Evolutionary conservation across 2,888 invertebrate species (phyloP), one percentile per base, ranked within the genome.

Genomic region (Melinopterus prodromus): DNA sequence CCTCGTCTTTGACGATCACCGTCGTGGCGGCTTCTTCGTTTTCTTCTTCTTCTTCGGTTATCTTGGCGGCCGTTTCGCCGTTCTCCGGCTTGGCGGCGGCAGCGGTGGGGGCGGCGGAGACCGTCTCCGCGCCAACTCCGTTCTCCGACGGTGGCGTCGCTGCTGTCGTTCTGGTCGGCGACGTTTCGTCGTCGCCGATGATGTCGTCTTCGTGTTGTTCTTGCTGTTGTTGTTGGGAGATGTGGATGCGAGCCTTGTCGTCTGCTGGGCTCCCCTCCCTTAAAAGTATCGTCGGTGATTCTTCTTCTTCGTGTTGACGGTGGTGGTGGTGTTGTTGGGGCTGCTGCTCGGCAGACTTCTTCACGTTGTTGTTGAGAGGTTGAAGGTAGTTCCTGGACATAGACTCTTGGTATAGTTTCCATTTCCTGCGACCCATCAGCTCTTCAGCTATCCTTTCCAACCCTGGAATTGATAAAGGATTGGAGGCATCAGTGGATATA

Each of bases 351-450:
- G 84, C 84, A 85, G 86, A 86, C 82, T 84, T 86, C 85, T 89
- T 88, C 85, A 87, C 88, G 87, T 89, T 89, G 89, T 89, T 89
- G 89, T 89, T 89, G 86, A 89, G 85, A 84, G 89, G 89, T 88
- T 88, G 88, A 85, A 89, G 86, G 86, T 89, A 89, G 88, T 87
- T 89, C 87, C 89, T 89, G 85, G 89, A 89, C 88, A 89, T 89
- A 86, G 89, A 89, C 92, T 96, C 96, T 94, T 96, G 96, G 91
- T 96, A 96, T 92, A 95, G 94, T 93, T 96, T 96, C 96, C 97
- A 97, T 96, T 95, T 96, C 95, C 96, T 95, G 93, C 96, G 95
- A 93, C 96, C 97, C 97, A 97, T 96, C 94, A 96, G 96, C 95
- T 96, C 96, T 93, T 97, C 96, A 93, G 96, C 96, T 93, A 97